Base-by-base conservation (phyloP, 1,140 invertebrate species). In the Drosophila busckii region DNA sequence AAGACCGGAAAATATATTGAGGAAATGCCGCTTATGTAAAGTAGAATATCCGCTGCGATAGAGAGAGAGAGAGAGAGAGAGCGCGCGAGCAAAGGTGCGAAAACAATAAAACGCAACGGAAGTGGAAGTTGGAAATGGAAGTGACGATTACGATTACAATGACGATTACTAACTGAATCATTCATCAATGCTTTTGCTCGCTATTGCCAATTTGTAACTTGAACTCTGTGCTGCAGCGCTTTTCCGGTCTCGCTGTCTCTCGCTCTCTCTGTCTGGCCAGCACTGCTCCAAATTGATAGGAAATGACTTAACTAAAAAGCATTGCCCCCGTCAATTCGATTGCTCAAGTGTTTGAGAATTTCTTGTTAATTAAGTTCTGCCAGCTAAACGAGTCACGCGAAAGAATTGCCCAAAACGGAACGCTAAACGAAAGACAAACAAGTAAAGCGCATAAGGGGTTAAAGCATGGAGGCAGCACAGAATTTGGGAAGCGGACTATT, bases 11-110 rank as follows among this genome's bases (percentile, higher is more conserved):
- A 80, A 80, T 61, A 31, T 4, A 5, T 68, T 71, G 61, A 80
- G 73, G 75, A 75, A 80, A 82, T 52, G 58, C 68, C 73, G 71
- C 71, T 78, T 78, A 78, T 78, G 71, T 78, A 78, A 78, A 78
- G 71, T 78, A 78, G 71, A 78, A 78, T 78, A 78, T 78, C 71
- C 71, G 71, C 75, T 65, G 63, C 26, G 60, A 20, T 7, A 35
- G 25, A 13, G 22, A 8, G 5, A 26, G 19, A 46, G 32, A 28
- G 25, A 28, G 20, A n/a, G 22, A 34, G 20, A 20, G 19, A 10
- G 53, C 34, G 19, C 41, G 42, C 67, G 60, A 59, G 52, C 20
- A 48, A 59, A 82, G 75, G 75, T 80, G 73, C 75, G 73, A 80
- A 80, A 80, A 78, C 73, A 78, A 78, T 82, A 78, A 70, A 67